Percentiles rank a stretch among this genome's conserved stretches.
phyloP scores from a whole-genome alignment of 2,888 invertebrate species.

The Miltochrista miniata region DNA sequence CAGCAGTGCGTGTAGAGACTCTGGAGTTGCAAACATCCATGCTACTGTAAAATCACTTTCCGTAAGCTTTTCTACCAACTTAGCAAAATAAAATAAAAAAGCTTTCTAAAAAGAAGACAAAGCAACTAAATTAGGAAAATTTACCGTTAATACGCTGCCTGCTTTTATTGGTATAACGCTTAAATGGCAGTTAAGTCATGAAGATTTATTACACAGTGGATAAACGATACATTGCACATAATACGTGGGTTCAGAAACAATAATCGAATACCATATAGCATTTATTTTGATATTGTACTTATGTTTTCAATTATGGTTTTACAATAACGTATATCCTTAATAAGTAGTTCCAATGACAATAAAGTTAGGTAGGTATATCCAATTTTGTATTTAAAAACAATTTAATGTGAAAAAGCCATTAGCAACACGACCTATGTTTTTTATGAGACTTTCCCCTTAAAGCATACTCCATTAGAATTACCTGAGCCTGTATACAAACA shows the following conservation, averaged over 20 bases:
- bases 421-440: too few relatives aligned
- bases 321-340: not conserved
- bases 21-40: too few relatives aligned
- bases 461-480: not conserved
- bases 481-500: too few relatives aligned
- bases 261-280: conserved; percentile 19
- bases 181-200: conserved; percentile 29
- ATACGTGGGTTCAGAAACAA: conserved; percentile 8
- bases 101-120: conserved; percentile 29
- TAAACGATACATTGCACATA: conserved; percentile 18
- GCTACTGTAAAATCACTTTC: too few relatives aligned
- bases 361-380: too few relatives aligned
- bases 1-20: too few relatives aligned
- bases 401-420: conserved; percentile 17
- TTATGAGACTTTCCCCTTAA: too few relatives aligned
- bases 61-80: too few relatives aligned
- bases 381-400: too few relatives aligned
- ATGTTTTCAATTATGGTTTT: not conserved
- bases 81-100: not conserved
- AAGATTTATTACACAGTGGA: conserved; percentile 25
- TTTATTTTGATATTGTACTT: conserved; percentile 18
- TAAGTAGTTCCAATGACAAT: not conserved
- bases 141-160: conserved; percentile 20
- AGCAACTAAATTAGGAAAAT: conserved; percentile 32
- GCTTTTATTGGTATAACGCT: conserved; percentile 19